Evolutionary conservation across 2,113 vertebrate genomes (phyloP), one percentile per base, ranked within the genome.

Genomic region (Holacanthus passer): DNA sequence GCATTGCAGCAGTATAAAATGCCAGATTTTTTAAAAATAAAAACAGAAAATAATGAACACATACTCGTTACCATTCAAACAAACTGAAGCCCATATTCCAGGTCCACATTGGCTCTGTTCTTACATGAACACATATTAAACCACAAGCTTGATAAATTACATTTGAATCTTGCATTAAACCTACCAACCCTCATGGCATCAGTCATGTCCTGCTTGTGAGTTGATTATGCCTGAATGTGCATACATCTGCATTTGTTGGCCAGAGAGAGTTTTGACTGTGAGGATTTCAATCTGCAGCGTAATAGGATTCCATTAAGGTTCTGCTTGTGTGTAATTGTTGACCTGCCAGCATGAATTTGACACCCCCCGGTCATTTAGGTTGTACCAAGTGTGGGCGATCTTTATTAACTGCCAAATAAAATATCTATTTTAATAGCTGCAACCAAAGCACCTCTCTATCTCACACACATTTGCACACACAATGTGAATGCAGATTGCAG

Each of bases 321-420:
- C 19, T 58, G 65, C 35, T 41, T 66, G 5, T 31, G 11, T 12
- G 20, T 12, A 12, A 71, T 73, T 53, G 22, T 31, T 0, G 0
- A 56, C 60, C 29, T 48, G n/a, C 31, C 29, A 20, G 48, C 16
- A 22, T 60, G 9, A 70, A 50, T 70, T 35, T 60, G 7, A 67
- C 20, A n/a, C 32, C 35, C 58, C n/a, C 16, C 29, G 4, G 3
- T 16, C 55, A 52, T 85, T 50, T 24, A 79, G 2, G 6, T 58
- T 22, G 5, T 32, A 29, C 39, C 1, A 11, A 56, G 27, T 47
- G 22, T 20, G 3, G 22, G 31, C 22, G 24, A 37, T 73, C 50
- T 77, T 39, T 65, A 60, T 73, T 22, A 67, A 63, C 47, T 24
- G 16, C 45, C 29, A 50, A 67, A 77, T 79, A 24, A 81, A 85